These are phyloP conservation scores for Pachypeltis micranthus DNA, from an alignment of 1,140 invertebrate genomes.

Conservation along the genomic window DNA sequence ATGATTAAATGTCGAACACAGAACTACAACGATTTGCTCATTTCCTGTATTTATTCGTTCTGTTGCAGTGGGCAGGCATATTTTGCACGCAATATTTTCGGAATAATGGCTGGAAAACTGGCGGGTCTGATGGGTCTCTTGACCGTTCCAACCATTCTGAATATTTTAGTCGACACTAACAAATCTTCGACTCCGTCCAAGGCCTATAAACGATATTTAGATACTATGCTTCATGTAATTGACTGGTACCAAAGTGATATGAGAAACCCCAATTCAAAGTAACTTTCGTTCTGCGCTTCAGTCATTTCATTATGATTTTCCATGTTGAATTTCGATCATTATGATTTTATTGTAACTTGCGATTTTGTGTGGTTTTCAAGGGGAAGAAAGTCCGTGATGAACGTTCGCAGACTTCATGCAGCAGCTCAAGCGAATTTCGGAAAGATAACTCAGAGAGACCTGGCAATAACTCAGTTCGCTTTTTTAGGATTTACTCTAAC, in stretches of 20 bases:
- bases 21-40: too few relatives aligned
- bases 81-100: slow-evolving; percentile 45
- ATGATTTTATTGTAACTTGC: not conserved
- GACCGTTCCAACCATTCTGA: slow-evolving; percentile 47
- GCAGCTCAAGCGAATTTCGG: slow-evolving; percentile 36
- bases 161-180: slow-evolving; percentile 49
- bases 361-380: slow-evolving; percentile 22
- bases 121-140: slow-evolving; percentile 49
- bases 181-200: slow-evolving; percentile 47
- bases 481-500: slow-evolving; percentile 68
- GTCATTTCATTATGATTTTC: not conserved
- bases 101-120: slow-evolving; percentile 45
- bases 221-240: slow-evolving; percentile 54
- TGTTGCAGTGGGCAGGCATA: slow-evolving; percentile 46
- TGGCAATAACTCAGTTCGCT: slow-evolving; percentile 73
- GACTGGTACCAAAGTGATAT: slow-evolving; percentile 60
- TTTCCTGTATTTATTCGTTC: too few relatives aligned
- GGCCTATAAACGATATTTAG: slow-evolving; percentile 63
- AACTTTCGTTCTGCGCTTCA: slow-evolving; percentile 7
- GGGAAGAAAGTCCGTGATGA: slow-evolving; percentile 44
- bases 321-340: not conserved
- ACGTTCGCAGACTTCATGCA: slow-evolving; percentile 51
- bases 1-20: too few relatives aligned
- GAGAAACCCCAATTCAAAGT: slow-evolving; percentile 31
- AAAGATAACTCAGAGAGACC: slow-evolving; percentile 53